Conservation (phyloP, 2,888 invertebrate genomes). For the Nasonia oneida region DNA sequence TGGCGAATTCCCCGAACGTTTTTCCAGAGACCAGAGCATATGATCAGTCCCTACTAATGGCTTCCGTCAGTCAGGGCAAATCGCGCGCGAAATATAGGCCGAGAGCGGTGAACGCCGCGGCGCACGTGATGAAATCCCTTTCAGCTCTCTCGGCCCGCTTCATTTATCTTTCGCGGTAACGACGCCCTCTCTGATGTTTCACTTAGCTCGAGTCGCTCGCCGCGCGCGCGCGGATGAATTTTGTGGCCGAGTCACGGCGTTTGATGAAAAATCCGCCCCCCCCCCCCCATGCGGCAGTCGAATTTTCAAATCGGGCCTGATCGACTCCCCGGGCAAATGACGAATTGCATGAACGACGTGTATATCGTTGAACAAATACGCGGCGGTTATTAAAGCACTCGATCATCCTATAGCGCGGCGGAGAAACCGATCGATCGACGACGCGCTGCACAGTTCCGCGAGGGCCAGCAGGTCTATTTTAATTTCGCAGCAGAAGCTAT, state of each 20-base stretch:
- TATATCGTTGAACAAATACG: background rate
- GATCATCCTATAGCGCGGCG: background rate
- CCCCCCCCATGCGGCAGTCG: background rate
- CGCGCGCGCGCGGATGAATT: background rate
- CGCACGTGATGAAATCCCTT: background rate
- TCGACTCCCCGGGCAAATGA: background rate
- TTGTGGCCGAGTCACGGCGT: constrained; percentile 58
- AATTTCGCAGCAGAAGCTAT: constrained; percentile 29
- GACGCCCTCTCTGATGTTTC: constrained; percentile 43
- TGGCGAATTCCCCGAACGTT: background rate
- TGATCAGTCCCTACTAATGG: background rate
- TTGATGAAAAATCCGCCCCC: constrained; percentile 58
- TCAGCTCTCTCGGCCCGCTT: background rate
- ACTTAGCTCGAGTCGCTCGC: constrained; percentile 15
- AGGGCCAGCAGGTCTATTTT: background rate
- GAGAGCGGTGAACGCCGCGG: background rate
- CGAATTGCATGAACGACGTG: background rate
- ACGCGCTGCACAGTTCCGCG: background rate
- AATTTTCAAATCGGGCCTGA: background rate
- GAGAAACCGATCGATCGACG: background rate
- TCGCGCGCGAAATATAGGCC: background rate
- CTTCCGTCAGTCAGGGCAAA: background rate
- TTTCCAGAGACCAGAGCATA: background rate
- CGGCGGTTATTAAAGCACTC: background rate
- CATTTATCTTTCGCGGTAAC: constrained; percentile 57